Conservation (phyloP, 2,113 vertebrate species). For the Archocentrus centrarchus region DNA sequence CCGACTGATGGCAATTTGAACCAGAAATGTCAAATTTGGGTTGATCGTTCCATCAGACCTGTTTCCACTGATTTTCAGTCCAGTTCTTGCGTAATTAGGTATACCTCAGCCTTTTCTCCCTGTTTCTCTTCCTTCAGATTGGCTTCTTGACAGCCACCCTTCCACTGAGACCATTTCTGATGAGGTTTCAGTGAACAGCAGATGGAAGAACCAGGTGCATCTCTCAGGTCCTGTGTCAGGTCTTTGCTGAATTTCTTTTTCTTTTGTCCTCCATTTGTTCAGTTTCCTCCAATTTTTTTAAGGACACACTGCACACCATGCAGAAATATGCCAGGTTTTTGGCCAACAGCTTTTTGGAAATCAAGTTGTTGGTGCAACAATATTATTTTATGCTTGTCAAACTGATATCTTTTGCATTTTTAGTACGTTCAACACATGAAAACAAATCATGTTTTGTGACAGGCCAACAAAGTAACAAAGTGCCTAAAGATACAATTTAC, state of each 20-base stretch:
- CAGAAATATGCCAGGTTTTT: not conserved
- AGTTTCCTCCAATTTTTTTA: not conserved
- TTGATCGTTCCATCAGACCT: not conserved
- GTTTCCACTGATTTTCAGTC: not conserved
- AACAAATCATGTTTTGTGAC: not conserved
- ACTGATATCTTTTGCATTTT: not conserved
- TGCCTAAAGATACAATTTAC: slow-evolving; percentile 1
- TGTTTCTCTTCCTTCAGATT: not conserved
- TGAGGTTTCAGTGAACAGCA: not conserved
- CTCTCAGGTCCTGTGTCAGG: too few relatives aligned
- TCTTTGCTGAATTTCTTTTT: not conserved
- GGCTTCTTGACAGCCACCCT: too few relatives aligned
- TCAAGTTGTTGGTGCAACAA: not conserved
- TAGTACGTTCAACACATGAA: not conserved
- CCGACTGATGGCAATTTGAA: too few relatives aligned
- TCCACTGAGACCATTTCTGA: not conserved
- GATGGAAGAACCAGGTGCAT: not conserved
- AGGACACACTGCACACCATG: not conserved
- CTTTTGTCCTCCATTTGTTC: not conserved
- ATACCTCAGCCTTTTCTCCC: not conserved
- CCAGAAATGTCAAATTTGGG: not conserved
- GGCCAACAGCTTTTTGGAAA: not conserved
- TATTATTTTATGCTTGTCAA: not conserved
- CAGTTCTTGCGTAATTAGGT: not conserved
- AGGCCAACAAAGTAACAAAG: not conserved